Conservation (phyloP, 2,888 invertebrate genomes). For the Nycteola revayana region DNA sequence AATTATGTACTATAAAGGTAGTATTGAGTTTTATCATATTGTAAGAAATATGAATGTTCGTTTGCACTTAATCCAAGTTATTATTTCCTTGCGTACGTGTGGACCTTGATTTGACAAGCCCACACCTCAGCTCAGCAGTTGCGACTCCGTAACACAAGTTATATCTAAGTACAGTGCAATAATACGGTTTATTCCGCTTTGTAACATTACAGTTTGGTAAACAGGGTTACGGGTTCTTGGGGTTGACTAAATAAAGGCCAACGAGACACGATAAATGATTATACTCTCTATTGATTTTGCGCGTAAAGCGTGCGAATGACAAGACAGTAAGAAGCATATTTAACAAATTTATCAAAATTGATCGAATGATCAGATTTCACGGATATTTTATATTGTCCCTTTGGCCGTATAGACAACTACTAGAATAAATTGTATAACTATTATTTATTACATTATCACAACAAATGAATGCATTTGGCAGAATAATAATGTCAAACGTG, state of each 20-base stretch:
- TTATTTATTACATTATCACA: constrained; percentile 23
- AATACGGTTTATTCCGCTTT: constrained; percentile 15
- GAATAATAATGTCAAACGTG: constrained; percentile 24
- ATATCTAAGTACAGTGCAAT: constrained; percentile 22
- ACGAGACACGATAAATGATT: too few species aligned
- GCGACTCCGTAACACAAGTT: constrained; percentile 14
- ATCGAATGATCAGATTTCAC: not conserved
- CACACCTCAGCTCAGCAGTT: too few species aligned
- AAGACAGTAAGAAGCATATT: too few species aligned
- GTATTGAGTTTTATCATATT: too few species aligned
- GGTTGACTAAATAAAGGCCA: constrained; percentile 3
- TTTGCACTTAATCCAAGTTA: too few species aligned
- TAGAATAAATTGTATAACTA: constrained; percentile 6
- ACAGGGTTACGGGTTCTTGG: not conserved
- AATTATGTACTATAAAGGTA: too few species aligned
- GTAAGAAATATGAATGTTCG: too few species aligned
- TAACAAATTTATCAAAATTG: too few species aligned
- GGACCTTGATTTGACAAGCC: too few species aligned
- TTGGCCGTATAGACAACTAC: not conserved
- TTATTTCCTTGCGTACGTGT: too few species aligned
- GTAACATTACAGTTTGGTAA: constrained; percentile 7
- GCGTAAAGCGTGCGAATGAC: too few species aligned
- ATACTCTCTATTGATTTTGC: too few species aligned
- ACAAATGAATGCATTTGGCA: constrained; percentile 29
- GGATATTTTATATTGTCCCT: not conserved